Conservation (phyloP, 2,888 invertebrate genomes). For the Syrphus vitripennis region DNA sequence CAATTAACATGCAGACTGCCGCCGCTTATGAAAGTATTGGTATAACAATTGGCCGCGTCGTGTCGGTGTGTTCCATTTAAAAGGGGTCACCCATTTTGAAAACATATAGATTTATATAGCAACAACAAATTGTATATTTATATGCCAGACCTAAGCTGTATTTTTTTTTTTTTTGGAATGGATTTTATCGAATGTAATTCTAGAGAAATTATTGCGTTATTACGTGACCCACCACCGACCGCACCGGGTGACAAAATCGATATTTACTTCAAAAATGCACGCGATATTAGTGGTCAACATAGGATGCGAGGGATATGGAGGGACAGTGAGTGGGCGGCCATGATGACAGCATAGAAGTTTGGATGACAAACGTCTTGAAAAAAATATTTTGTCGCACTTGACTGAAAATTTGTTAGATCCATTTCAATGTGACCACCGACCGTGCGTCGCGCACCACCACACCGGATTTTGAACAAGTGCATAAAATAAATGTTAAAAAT, state of each 20-base stretch:
- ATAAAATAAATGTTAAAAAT: neutral
- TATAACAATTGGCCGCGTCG: neutral
- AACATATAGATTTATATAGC: neutral
- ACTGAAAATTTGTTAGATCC: conserved; percentile 31
- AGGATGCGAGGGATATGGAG: neutral
- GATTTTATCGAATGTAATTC: conserved; percentile 44
- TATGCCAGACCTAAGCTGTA: neutral
- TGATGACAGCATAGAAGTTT: neutral
- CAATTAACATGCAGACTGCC: conserved; percentile 43
- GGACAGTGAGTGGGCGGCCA: neutral
- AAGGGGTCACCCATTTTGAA: conserved; percentile 20
- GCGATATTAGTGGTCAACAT: conserved; percentile 29
- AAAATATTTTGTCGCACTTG: conserved; percentile 43
- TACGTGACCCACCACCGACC: conserved; percentile 58
- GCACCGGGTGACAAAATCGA: conserved; percentile 65
- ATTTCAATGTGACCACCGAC: conserved; percentile 20
- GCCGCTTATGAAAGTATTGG: neutral
- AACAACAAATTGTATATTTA: neutral
- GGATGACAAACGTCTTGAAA: conserved; percentile 33
- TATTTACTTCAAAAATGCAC: conserved; percentile 56
- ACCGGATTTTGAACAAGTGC: neutral
- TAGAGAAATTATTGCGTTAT: conserved; percentile 50
- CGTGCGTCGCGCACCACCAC: too few relatives aligned
- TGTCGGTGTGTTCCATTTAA: conserved; percentile 41
- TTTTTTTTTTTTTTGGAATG: conserved; percentile 26